A percentile compares a stretch with the other conserved stretches of the same genome.
phyloP scores from a whole-genome alignment of 2,113 vertebrate genomes.

The Phrynosoma blainvillii region DNA sequence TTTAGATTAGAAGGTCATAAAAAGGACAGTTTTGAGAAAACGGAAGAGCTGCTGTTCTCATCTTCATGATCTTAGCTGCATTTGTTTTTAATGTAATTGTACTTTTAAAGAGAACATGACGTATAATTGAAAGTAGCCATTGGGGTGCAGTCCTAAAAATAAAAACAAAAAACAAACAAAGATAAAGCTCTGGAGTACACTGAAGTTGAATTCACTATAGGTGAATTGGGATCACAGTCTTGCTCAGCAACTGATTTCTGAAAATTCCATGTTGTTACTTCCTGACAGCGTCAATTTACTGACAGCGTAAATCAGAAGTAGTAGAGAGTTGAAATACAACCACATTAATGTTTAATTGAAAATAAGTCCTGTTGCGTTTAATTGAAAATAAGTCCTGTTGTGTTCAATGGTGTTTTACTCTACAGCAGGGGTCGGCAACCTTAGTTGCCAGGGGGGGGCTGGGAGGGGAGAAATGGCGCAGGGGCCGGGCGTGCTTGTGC shows the following conservation, averaged over 20 bases:
- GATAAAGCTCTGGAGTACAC: background rate
- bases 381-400: no score
- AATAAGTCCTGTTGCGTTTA: no score
- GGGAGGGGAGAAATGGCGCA: no score
- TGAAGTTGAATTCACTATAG: background rate
- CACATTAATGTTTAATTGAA: background rate
- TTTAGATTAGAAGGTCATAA: constrained; percentile 8
- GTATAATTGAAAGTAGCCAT: background rate
- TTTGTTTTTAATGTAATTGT: no score
- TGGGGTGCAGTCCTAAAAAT: background rate
- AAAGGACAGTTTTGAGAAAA: background rate
- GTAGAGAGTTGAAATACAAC: background rate
- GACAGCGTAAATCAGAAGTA: background rate
- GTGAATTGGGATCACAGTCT: background rate
- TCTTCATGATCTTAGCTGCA: constrained; percentile 5
- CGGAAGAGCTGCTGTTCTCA: background rate
- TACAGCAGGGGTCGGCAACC: no score
- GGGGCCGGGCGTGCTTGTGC: no score
- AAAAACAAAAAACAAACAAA: no score
- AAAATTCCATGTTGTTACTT: background rate
- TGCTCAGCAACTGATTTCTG: background rate
- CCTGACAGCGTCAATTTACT: background rate
- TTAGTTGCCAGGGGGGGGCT: no score
- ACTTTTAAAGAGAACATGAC: background rate
- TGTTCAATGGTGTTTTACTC: no score